Percentiles rank a stretch among this genome's conserved stretches.
These are phyloP conservation scores for Syngnathus scovelli DNA, from an alignment of 2,113 vertebrate species.

Conservation along the genomic window DNA sequence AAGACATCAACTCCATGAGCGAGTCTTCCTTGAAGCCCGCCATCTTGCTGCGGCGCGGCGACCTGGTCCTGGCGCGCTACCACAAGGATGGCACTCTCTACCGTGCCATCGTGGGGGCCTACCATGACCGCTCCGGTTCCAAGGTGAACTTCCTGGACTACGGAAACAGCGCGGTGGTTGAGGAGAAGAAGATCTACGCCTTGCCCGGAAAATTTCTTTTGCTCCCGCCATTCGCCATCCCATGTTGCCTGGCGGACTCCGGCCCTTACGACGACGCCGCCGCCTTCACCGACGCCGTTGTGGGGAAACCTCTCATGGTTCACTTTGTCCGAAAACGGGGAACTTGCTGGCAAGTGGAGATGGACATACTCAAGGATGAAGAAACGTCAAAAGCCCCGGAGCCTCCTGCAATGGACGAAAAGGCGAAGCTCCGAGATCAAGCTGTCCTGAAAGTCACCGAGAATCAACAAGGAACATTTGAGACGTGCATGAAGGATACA, in stretches of 20 bases:
- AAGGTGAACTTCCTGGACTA: constrained; percentile 86
- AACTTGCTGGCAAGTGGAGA: constrained; percentile 71
- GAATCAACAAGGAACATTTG: not conserved
- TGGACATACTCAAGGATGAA: constrained; percentile 57
- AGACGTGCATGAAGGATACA: constrained; percentile 3
- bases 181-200: constrained; percentile 62
- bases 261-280: constrained; percentile 34
- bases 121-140: constrained; percentile 37
- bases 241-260: constrained; percentile 68
- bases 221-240: constrained; percentile 71
- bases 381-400: constrained; percentile 2
- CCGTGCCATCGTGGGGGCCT: constrained; percentile 71
- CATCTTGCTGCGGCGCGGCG: constrained; percentile 40
- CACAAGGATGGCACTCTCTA: constrained; percentile 70
- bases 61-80: constrained; percentile 70
- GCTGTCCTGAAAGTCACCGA: not conserved
- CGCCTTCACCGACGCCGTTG: constrained; percentile 60
- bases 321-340: constrained; percentile 69
- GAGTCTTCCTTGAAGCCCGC: constrained; percentile 31
- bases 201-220: constrained; percentile 65
- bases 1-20: constrained; percentile 64
- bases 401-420: not conserved
- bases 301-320: constrained; percentile 67
- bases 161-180: constrained; percentile 71
- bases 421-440: not conserved